Evolutionary conservation across 2,888 invertebrate genomes (phyloP).

Genomic region (Melolontha melolontha): DNA sequence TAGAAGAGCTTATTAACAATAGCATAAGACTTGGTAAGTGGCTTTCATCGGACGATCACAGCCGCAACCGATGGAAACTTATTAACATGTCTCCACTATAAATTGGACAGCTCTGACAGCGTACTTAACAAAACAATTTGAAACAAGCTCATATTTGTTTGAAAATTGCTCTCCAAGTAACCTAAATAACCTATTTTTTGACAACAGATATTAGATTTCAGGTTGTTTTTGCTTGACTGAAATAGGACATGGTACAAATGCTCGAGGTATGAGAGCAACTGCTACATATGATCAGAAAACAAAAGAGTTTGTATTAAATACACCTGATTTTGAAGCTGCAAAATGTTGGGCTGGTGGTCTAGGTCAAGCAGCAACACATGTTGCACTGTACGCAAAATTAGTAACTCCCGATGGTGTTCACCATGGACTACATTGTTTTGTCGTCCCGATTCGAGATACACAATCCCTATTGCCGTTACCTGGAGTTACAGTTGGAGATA

Average conservation of each 20-base stretch:
- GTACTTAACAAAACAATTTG: too few species aligned
- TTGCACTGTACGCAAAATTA: conserved; percentile 89
- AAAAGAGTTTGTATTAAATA: conserved; percentile 78
- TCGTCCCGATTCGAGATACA: conserved; percentile 87
- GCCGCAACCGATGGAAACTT: too few species aligned
- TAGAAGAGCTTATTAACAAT: too few species aligned
- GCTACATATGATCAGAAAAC: conserved; percentile 83
- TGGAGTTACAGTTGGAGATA: conserved; percentile 89
- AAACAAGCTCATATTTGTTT: too few species aligned
- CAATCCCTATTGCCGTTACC: conserved; percentile 78
- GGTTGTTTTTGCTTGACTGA: conserved; percentile 91
- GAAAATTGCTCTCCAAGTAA: too few species aligned
- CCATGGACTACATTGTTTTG: conserved; percentile 89
- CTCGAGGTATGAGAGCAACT: conserved; percentile 86
- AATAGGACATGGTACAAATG: conserved; percentile 91
- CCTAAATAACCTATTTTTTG: too few species aligned
- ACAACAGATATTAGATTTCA: too few species aligned
- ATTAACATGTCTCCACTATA: too few species aligned
- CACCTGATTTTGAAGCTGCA: conserved; percentile 82
- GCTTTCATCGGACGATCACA: too few species aligned
- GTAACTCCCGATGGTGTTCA: conserved; percentile 81
- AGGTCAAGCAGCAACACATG: conserved; percentile 87
- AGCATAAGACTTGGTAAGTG: too few species aligned
- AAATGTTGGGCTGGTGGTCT: conserved; percentile 89
- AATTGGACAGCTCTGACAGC: too few species aligned